These are phyloP conservation scores for Mythimna albipuncta DNA, from an alignment of 2,888 invertebrate genomes.

Conservation along the genomic window DNA sequence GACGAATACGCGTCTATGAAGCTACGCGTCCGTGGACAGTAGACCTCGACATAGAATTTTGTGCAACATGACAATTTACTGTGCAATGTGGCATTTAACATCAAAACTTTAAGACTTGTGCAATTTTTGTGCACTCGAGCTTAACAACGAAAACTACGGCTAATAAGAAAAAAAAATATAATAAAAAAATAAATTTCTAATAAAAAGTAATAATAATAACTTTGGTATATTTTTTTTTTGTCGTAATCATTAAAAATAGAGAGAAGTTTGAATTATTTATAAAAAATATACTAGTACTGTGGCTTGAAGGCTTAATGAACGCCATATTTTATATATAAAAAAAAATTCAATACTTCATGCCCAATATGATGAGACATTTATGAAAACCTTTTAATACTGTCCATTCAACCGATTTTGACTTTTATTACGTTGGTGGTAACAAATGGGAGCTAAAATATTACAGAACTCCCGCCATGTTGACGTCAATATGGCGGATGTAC, in stretches of 20 bases:
- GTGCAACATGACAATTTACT: constrained; percentile 20
- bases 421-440: no score
- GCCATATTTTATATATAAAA: no score
- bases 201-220: constrained; percentile 46
- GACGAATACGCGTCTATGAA: no score
- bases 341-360: no score
- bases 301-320: not conserved
- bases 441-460: no score
- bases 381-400: no score
- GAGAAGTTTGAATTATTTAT: constrained; percentile 35
- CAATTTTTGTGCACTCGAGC: constrained; percentile 33
- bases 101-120: constrained; percentile 18
- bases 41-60: not conserved
- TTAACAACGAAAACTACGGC: constrained; percentile 32
- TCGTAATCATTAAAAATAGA: constrained; percentile 48
- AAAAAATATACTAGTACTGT: constrained; percentile 22
- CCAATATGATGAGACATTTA: no score
- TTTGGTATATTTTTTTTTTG: constrained; percentile 55
- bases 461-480: no score
- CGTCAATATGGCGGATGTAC: no score
- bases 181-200: constrained; percentile 49
- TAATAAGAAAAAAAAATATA: constrained; percentile 24
- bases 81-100: constrained; percentile 17
- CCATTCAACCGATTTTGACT: no score
- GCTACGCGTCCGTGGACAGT: no score